phyloP scores from a whole-genome alignment of 37 sponge, comb jelly and placozoan species.

The Agelas oroides region DNA sequence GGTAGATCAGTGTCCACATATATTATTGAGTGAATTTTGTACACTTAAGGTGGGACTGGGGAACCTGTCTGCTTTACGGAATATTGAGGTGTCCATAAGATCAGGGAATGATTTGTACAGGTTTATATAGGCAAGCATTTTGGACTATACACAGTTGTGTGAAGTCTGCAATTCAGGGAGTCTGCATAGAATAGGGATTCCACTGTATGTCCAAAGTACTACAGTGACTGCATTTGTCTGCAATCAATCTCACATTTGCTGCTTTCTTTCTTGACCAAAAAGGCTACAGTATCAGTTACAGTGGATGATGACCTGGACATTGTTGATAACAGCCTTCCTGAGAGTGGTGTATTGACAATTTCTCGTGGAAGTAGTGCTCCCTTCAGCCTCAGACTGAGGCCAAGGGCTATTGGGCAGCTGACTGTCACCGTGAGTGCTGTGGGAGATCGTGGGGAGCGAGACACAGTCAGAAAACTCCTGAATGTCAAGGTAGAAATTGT shows the following conservation, averaged over 20 bases:
- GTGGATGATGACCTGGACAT: conserved; percentile 52
- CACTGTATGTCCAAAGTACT: too few relatives aligned
- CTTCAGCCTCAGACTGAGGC: conserved; percentile 25
- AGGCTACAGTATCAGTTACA: conserved; percentile 27
- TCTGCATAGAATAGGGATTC: too few relatives aligned
- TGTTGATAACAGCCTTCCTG: neutral
- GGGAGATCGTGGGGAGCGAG: neutral
- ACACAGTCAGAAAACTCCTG: conserved; percentile 49
- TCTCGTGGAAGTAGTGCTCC: neutral
- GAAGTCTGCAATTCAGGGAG: too few relatives aligned
- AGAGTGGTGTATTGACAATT: neutral
- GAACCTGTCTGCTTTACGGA: too few relatives aligned
- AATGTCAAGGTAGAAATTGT: conserved; percentile 59
- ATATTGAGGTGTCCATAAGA: too few relatives aligned
- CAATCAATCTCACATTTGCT: neutral
- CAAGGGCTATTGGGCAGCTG: conserved; percentile 54
- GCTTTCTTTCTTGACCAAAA: neutral
- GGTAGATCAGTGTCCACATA: too few relatives aligned
- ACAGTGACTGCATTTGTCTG: too few relatives aligned
- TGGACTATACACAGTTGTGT: too few relatives aligned
- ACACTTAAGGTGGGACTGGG: too few relatives aligned
- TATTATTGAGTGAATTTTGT: too few relatives aligned
- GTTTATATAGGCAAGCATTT: too few relatives aligned
- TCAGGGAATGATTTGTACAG: too few relatives aligned
- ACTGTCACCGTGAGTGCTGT: conserved; percentile 28